Percentiles rank a stretch among this genome's conserved stretches.
Conservation (phyloP, 2,888 invertebrate species). For the Alentia gelatinosa region DNA sequence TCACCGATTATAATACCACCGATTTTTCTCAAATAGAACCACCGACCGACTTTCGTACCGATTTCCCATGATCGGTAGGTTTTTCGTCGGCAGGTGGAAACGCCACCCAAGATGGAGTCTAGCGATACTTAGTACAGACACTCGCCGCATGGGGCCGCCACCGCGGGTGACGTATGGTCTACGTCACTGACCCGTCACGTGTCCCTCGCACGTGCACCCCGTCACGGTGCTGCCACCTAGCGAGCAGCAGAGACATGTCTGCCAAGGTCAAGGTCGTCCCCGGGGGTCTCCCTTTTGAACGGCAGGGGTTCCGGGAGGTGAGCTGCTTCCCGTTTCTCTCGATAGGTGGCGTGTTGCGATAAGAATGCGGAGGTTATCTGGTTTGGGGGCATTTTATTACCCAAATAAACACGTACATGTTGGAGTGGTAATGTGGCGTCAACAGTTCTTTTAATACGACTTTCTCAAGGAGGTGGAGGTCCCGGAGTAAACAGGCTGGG, state of each 20-base stretch:
- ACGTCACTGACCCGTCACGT: slow-evolving; percentile 31
- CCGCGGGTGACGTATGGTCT: not conserved
- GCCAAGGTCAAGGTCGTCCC: not conserved
- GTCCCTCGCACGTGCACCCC: not conserved
- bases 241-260: not conserved
- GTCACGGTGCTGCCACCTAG: not conserved
- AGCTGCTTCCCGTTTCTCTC: not conserved
- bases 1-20: too few species aligned
- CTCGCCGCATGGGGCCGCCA: not conserved
- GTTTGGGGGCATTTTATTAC: not conserved
- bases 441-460: not conserved
- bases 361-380: not conserved
- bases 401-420: not conserved
- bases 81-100: too few species aligned
- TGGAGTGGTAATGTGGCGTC: not conserved
- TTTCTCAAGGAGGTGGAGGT: too few species aligned
- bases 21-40: too few species aligned
- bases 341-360: not conserved
- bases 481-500: too few species aligned
- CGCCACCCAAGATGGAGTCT: not conserved
- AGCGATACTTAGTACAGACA: not conserved
- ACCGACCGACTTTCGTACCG: too few species aligned
- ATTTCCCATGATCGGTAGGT: too few species aligned
- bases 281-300: not conserved
- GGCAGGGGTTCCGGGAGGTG: not conserved